Evolutionary conservation across 1,140 invertebrate species (phyloP).

Genomic region (Procambarus clarkii): DNA sequence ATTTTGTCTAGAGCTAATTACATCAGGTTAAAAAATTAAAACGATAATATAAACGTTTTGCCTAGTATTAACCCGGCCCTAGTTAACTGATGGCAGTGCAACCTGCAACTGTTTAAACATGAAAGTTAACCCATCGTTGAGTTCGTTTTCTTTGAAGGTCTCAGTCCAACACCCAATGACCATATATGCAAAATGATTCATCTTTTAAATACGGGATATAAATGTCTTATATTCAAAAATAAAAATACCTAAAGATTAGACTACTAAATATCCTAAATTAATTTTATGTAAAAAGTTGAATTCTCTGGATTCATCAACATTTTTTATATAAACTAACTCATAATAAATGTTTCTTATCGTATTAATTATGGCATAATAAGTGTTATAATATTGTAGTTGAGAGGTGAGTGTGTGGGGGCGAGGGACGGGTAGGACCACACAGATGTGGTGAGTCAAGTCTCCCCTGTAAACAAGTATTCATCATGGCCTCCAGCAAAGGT

Average conservation of each 20-base stretch:
- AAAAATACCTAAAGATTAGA: background rate
- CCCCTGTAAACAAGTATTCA: constrained; percentile 3
- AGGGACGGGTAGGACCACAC: too few species aligned
- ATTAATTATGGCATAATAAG: background rate
- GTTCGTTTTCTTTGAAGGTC: background rate
- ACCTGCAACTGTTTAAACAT: too few species aligned
- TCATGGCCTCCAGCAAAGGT: constrained; percentile 57
- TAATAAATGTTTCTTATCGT: background rate
- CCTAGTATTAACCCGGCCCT: too few species aligned
- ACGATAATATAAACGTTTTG: too few species aligned
- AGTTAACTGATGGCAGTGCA: too few species aligned
- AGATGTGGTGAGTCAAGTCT: too few species aligned
- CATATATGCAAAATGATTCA: background rate
- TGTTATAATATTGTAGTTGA: background rate
- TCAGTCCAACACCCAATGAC: background rate
- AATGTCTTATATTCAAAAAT: background rate
- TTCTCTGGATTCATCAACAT: background rate
- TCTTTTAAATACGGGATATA: background rate
- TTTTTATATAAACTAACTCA: background rate
- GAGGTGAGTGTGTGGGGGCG: background rate
- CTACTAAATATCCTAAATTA: background rate
- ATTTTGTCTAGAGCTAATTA: too few species aligned
- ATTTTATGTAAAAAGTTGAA: background rate
- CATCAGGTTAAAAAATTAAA: too few species aligned
- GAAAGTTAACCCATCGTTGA: background rate